These are phyloP conservation scores for Drosophila yakuba DNA, from an alignment of 1,140 invertebrate genomes.

Conservation along the genomic window DNA sequence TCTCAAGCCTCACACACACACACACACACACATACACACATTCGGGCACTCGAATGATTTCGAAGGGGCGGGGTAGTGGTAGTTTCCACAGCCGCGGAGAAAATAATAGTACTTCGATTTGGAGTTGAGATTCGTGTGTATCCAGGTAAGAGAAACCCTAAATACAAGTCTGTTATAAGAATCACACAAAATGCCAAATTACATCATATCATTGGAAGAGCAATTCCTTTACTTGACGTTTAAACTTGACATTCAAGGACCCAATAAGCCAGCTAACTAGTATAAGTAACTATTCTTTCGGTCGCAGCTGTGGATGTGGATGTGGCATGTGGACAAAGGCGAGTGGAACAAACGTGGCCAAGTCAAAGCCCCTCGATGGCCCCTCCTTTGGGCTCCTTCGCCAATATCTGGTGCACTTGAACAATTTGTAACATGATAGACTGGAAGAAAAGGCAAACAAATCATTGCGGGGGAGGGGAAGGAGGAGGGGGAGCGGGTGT, in stretches of 20 bases:
- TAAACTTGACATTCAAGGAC: background rate
- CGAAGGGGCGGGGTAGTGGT: slow-evolving; percentile 1
- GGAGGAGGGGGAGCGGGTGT: slow-evolving; percentile 1
- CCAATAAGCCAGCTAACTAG: background rate
- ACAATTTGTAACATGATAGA: slow-evolving; percentile 80
- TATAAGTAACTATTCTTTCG: background rate
- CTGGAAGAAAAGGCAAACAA: slow-evolving; percentile 61
- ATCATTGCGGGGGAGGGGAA: slow-evolving; percentile 35
- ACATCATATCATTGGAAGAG: background rate
- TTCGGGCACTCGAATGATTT: slow-evolving; percentile 53
- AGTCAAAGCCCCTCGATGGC: slow-evolving; percentile 53
- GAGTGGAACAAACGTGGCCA: slow-evolving; percentile 55
- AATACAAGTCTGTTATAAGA: too few species aligned
- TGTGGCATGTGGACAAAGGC: slow-evolving; percentile 70
- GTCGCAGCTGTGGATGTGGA: background rate
- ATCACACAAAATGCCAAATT: too few species aligned
- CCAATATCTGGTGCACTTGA: slow-evolving; percentile 78
- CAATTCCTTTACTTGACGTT: background rate
- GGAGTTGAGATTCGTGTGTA: background rate
- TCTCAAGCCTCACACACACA: slow-evolving; percentile 13
- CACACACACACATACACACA: slow-evolving; percentile 19
- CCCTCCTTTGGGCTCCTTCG: slow-evolving; percentile 5
- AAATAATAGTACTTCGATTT: background rate
- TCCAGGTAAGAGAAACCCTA: too few species aligned
- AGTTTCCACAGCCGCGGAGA: background rate